These are phyloP conservation scores for Isichthys henryi DNA, from an alignment of 2,113 vertebrate genomes.

Conservation along the genomic window DNA sequence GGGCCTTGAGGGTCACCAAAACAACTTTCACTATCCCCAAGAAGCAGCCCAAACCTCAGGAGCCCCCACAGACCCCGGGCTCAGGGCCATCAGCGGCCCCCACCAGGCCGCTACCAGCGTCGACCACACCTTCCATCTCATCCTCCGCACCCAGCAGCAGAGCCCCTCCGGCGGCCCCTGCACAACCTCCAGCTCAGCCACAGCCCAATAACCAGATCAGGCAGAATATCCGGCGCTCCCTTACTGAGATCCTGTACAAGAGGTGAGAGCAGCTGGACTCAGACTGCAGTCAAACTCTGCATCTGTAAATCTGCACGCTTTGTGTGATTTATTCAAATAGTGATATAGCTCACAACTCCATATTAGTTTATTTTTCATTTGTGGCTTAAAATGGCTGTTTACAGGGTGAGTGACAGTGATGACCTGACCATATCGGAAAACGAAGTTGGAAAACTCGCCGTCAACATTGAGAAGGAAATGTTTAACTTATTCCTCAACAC, in stretches of 20 bases:
- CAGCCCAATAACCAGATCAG: conserved; percentile 91
- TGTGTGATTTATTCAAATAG: background rate
- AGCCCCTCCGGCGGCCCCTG: conserved; percentile 32
- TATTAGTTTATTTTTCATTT: background rate
- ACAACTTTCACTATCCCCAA: conserved; percentile 68
- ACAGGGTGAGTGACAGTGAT: conserved; percentile 87
- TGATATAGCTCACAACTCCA: background rate
- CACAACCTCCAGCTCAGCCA: conserved; percentile 46
- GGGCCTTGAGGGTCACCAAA: conserved; percentile 59
- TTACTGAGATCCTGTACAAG: conserved; percentile 94
- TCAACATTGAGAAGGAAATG: conserved; percentile 93
- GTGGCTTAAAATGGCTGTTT: background rate
- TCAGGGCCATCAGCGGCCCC: conserved; percentile 38
- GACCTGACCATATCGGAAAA: conserved; percentile 86
- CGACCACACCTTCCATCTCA: conserved; percentile 39
- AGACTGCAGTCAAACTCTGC: background rate
- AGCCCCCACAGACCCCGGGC: conserved; percentile 41
- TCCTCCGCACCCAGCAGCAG: conserved; percentile 40
- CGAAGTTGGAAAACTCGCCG: conserved; percentile 75
- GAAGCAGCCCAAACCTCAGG: conserved; percentile 57
- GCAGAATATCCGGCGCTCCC: conserved; percentile 88
- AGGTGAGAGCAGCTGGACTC: conserved; percentile 63
- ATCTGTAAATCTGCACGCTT: background rate
- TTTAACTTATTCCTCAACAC: conserved; percentile 86
- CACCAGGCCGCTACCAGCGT: conserved; percentile 39